Percentiles rank a stretch among this genome's conserved stretches.
Evolutionary conservation across 2,888 invertebrate species (phyloP).

Genomic region (Dilophus febrilis): DNA sequence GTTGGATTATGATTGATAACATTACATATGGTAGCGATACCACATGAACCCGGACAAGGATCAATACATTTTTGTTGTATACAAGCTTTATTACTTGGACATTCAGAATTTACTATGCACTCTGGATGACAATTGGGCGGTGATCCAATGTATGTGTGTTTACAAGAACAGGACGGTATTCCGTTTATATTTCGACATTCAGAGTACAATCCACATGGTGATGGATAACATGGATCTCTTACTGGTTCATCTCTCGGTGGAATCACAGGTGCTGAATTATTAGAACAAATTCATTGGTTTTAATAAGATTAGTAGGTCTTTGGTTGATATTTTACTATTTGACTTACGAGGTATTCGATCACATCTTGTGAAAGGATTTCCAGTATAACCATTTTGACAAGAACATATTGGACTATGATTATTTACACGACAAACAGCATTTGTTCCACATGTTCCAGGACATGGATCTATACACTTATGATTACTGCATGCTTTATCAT

Average conservation of each 20-base stretch:
- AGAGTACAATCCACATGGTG: conserved; percentile 50
- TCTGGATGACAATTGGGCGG: conserved; percentile 55
- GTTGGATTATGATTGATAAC: conserved; percentile 58
- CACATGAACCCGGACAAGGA: conserved; percentile 69
- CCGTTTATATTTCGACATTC: conserved; percentile 42
- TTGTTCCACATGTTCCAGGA: conserved; percentile 65
- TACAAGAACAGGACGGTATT: conserved; percentile 46
- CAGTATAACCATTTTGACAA: conserved; percentile 56
- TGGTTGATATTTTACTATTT: too few relatives aligned
- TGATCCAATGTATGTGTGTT: conserved; percentile 46
- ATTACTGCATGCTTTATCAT: conserved; percentile 45
- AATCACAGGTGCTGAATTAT: conserved; percentile 13
- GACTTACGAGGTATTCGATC: conserved; percentile 33
- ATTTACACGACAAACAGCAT: conserved; percentile 51
- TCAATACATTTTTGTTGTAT: conserved; percentile 58
- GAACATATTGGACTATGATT: conserved; percentile 50
- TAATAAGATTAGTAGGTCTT: conserved; percentile 9
- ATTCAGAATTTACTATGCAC: conserved; percentile 56
- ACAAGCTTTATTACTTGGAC: conserved; percentile 56
- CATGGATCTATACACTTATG: conserved; percentile 74
- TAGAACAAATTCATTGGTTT: conserved; percentile 17
- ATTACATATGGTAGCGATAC: conserved; percentile 41
- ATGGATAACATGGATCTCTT: conserved; percentile 40
- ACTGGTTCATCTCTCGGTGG: conserved; percentile 13
- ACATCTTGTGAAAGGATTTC: conserved; percentile 59